Evolutionary conservation across 2,888 invertebrate species (phyloP).

Genomic region (Agonopterix alstromeriana): DNA sequence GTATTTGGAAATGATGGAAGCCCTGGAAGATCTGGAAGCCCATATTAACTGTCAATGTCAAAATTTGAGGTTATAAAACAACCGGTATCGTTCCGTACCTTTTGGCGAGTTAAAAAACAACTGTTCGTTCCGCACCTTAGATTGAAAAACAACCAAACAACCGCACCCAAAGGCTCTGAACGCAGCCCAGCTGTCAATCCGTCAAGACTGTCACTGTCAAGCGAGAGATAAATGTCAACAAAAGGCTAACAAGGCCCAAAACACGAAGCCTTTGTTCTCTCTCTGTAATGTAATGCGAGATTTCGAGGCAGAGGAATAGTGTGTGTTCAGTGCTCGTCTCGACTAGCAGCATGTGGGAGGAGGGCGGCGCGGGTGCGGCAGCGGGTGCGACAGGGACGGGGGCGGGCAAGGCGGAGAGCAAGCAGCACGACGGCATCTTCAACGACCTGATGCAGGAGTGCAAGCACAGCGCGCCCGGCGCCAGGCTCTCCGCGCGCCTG

Average conservation of each 20-base stretch:
- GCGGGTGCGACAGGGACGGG: slow-evolving; percentile 11
- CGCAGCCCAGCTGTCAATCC: too few relatives aligned
- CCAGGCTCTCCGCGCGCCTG: slow-evolving; percentile 71
- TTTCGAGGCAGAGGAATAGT: not conserved
- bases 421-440: slow-evolving; percentile 53
- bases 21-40: too few relatives aligned
- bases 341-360: slow-evolving; percentile 22
- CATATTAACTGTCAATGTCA: too few relatives aligned
- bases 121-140: too few relatives aligned
- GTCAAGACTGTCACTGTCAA: not conserved
- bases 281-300: not conserved
- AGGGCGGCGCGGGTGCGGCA: slow-evolving; percentile 12
- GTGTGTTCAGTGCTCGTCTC: not conserved
- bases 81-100: too few relatives aligned
- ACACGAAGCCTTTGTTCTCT: not conserved
- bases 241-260: not conserved
- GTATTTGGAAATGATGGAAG: too few relatives aligned
- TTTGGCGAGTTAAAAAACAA: too few relatives aligned
- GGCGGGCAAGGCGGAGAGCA: slow-evolving; percentile 12
- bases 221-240: not conserved
- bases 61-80: too few relatives aligned
- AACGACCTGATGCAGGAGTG: slow-evolving; percentile 81
- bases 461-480: slow-evolving; percentile 81
- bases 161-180: too few relatives aligned
- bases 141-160: too few relatives aligned